Base-by-base conservation (phyloP, 2,113 vertebrate genomes). In the Sitta europaea region DNA sequence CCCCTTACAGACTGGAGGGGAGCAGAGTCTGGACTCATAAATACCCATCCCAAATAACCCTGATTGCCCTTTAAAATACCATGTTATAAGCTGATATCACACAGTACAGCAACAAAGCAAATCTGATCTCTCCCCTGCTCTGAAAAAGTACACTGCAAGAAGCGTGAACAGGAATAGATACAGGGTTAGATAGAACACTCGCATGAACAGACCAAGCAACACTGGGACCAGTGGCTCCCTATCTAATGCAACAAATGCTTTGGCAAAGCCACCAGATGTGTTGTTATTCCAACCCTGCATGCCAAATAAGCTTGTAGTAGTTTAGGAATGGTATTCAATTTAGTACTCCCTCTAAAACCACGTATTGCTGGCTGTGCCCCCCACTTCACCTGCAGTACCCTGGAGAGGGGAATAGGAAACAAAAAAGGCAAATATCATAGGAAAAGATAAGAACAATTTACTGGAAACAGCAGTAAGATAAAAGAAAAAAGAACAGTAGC, bases 341-440 rank as follows among this genome's bases (percentile, higher is more conserved):
- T 42, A 66, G 31, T 35, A 35, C 10, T 58, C 36, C 13, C 43
- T 50, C 21, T 17, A 31, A 66, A 57, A 50, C 5, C 8, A 7
- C 17, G 5, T 35, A 25, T 17, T 0, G 0, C 19, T 61, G 1
- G 0, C 48, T 33, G 54, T 1, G 0, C 29, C 28, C 38, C 45
- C 12, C 1, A 0, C 17, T 35, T 58, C 25, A 48, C 33, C 47
- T 61, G 63, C 47, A 61, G 73, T 29, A 62, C 29, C 20, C 55
- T 71, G 55, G 65, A 78, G 65, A 71, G 20, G 5, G 24, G 5
- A 47, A 47, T 2, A 62, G 29, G 24, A 21, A 33, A 23, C 7
- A n/a, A 29, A 40, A 16, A 47, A 38, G 16, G n/a, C n/a, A 62
- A 54, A 62, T 40, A n/a, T 74, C 7, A 21, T 2, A 14, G 11